Percentiles rank a stretch among this genome's conserved stretches.
phyloP scores from a whole-genome alignment of 1,140 invertebrate genomes.

The Drosophila setifemur region DNA sequence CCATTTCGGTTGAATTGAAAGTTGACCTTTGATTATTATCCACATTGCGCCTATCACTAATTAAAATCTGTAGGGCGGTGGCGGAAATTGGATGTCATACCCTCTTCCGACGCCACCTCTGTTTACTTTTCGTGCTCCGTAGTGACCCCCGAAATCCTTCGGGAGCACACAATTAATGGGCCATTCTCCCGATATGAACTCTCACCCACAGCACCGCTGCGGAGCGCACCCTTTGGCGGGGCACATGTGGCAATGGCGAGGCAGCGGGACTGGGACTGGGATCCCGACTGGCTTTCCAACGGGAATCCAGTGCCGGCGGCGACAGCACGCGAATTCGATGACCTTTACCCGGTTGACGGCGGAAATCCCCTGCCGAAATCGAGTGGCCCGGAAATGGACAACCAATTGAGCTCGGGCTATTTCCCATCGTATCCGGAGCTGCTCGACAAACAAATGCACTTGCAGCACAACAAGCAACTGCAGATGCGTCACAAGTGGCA shows the following conservation, averaged over 20 bases:
- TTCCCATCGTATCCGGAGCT: slow-evolving; percentile 44
- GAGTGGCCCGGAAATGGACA: slow-evolving; percentile 44
- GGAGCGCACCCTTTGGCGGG: slow-evolving; percentile 33
- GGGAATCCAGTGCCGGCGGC: neutral
- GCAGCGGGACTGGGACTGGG: slow-evolving; percentile 20
- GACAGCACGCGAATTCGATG: slow-evolving; percentile 12
- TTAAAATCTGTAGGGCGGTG: slow-evolving; percentile 53
- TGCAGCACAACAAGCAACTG: slow-evolving; percentile 36
- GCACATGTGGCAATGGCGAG: slow-evolving; percentile 9
- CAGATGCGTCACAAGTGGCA: slow-evolving; percentile 52
- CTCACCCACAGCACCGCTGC: slow-evolving; percentile 35
- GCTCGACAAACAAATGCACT: slow-evolving; percentile 10
- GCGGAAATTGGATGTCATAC: slow-evolving; percentile 68
- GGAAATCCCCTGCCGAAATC: slow-evolving; percentile 61
- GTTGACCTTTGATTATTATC: slow-evolving; percentile 33
- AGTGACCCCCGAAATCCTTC: slow-evolving; percentile 8
- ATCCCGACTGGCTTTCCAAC: slow-evolving; percentile 6
- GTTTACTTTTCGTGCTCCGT: neutral
- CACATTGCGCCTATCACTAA: slow-evolving; percentile 54
- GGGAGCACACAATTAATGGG: slow-evolving; percentile 38
- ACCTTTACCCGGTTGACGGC: slow-evolving; percentile 38
- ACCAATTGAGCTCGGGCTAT: slow-evolving; percentile 38
- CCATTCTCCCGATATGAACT: slow-evolving; percentile 12
- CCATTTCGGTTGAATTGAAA: slow-evolving; percentile 25
- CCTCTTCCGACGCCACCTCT: slow-evolving; percentile 23